These are phyloP conservation scores for Sebastes fasciatus DNA, from an alignment of 2,113 vertebrate species.

Conservation along the genomic window DNA sequence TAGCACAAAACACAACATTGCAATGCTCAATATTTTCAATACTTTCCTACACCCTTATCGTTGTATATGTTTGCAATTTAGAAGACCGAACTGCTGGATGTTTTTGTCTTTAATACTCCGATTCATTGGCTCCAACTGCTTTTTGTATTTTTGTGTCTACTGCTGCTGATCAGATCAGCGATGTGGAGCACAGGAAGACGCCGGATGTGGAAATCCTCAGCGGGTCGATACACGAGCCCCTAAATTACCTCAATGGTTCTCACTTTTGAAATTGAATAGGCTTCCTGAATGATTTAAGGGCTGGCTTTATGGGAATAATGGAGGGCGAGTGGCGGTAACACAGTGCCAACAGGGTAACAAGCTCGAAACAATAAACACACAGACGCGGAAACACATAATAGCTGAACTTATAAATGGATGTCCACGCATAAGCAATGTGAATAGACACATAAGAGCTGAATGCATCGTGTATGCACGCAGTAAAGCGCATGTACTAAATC, in stretches of 20 bases:
- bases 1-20: no score
- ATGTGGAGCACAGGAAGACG: constrained; percentile 44
- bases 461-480: background rate
- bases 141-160: constrained; percentile 4
- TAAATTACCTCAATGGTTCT: constrained; percentile 64
- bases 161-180: background rate
- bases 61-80: background rate
- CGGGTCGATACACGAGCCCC: constrained; percentile 49
- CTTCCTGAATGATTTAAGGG: constrained; percentile 70
- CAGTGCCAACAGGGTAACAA: constrained; percentile 31
- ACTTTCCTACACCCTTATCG: no score
- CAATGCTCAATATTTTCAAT: no score
- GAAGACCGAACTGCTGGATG: background rate
- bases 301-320: constrained; percentile 69
- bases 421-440: constrained; percentile 13
- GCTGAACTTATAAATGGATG: constrained; percentile 45
- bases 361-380: constrained; percentile 56
- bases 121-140: constrained; percentile 3
- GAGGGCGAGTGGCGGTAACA: constrained; percentile 50
- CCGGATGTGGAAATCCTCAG: constrained; percentile 55
- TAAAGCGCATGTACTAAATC: constrained; percentile 20
- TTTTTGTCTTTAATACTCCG: background rate
- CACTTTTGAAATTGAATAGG: constrained; percentile 75
- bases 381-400: constrained; percentile 46
- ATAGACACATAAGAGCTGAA: constrained; percentile 16